Percentiles rank a stretch among this genome's conserved stretches.
Conservation (phyloP, 2,797 vertebrate species). For the Onychomys torridus region DNA sequence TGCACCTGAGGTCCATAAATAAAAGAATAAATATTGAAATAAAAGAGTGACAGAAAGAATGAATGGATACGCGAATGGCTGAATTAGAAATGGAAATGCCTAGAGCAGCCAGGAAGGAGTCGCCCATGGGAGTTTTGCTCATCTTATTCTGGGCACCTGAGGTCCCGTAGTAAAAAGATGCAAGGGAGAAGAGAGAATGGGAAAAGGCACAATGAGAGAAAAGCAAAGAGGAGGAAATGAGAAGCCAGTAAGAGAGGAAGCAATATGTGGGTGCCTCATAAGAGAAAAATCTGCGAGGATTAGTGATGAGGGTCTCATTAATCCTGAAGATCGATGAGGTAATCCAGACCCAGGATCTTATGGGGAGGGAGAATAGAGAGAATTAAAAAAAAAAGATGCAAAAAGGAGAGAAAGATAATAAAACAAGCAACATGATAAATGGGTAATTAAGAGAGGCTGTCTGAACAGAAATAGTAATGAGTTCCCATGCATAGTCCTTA, state of each 20-base stretch:
- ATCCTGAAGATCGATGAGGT: background rate
- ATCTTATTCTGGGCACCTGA: background rate
- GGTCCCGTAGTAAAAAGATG: background rate
- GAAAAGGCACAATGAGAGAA: background rate
- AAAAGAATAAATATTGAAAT: slow-evolving; percentile 46
- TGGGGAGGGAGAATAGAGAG: background rate
- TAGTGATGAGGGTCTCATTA: background rate
- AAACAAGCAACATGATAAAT: background rate
- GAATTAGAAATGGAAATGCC: background rate
- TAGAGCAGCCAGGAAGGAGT: fast-evolving
- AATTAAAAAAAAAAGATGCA: background rate
- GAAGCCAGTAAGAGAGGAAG: fast-evolving
- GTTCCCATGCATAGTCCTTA: background rate
- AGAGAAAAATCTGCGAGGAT: background rate
- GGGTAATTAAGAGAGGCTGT: slow-evolving; percentile 19
- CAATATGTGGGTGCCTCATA: fast-evolving
- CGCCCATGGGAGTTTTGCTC: background rate
- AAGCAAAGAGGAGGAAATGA: background rate
- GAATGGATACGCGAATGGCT: background rate
- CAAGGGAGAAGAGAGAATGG: background rate
- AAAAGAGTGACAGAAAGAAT: slow-evolving; percentile 31
- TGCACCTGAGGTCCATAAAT: slow-evolving; percentile 63
- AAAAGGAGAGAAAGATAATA: background rate
- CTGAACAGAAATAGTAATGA: background rate
- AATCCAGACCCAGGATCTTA: background rate